Evolutionary conservation across 2,113 vertebrate species (phyloP).

Genomic region (Brevimyrus niger): DNA sequence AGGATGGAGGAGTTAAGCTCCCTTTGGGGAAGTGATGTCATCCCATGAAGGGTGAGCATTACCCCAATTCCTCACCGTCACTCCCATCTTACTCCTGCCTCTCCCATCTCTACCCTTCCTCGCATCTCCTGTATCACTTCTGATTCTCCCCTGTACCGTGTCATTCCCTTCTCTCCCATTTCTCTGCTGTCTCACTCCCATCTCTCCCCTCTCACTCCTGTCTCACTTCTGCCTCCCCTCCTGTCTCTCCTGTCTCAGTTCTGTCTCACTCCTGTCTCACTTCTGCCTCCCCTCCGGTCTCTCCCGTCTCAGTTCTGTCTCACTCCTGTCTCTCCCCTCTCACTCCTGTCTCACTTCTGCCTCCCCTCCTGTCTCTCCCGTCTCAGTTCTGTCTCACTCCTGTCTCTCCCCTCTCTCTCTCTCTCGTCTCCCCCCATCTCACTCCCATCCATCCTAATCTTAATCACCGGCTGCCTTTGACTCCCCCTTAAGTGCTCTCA

Average conservation of each 20-base stretch:
- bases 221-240: too few species aligned
- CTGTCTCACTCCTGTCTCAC: neutral
- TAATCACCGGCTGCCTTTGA: conserved; percentile 47
- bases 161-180: neutral
- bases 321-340: neutral
- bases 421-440: neutral
- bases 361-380: neutral
- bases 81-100: neutral
- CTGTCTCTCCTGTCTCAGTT: neutral
- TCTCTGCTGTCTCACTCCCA: neutral
- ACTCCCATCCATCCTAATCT: neutral
- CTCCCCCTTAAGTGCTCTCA: conserved; percentile 54
- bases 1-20: conserved; percentile 26
- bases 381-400: neutral
- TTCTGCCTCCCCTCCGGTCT: neutral
- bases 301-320: neutral
- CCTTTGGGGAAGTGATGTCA: conserved; percentile 8
- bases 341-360: neutral
- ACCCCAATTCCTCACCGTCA: neutral
- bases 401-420: neutral
- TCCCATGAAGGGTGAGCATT: neutral
- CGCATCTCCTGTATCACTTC: neutral
- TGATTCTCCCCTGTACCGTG: neutral
- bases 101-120: neutral
- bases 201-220: neutral